Conservation (phyloP, 2,888 invertebrate species). For the Drosophila aldrichi region DNA sequence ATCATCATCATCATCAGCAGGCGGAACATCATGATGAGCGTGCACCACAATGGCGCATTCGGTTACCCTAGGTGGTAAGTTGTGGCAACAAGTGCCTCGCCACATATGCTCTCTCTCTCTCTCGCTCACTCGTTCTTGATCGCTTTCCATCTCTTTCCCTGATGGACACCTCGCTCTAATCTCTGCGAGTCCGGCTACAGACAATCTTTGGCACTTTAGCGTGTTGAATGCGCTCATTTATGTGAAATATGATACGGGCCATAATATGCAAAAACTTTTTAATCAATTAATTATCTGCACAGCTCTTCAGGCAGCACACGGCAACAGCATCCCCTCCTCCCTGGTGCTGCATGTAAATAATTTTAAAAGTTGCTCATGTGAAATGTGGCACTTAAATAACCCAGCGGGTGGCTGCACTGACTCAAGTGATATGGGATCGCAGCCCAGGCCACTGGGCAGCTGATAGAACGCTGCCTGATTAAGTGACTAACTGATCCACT, state of each 20-base stretch:
- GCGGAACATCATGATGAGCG: slow-evolving; percentile 49
- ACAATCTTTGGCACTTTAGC: slow-evolving; percentile 79
- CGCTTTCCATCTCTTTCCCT: slow-evolving; percentile 16
- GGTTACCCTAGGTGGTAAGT: slow-evolving; percentile 78
- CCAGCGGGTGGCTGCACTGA: slow-evolving; percentile 64
- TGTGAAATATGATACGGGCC: slow-evolving; percentile 83
- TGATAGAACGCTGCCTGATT: slow-evolving; percentile 25
- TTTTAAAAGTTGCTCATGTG: slow-evolving; percentile 78
- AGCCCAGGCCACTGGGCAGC: slow-evolving; percentile 18
- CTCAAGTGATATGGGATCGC: slow-evolving; percentile 38
- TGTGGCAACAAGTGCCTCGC: slow-evolving; percentile 77
- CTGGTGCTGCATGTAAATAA: slow-evolving; percentile 72
- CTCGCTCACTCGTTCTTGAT: background rate
- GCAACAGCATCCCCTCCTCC: slow-evolving; percentile 22
- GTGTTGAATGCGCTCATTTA: slow-evolving; percentile 81
- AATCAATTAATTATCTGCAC: slow-evolving; percentile 83
- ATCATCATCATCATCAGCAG: slow-evolving; percentile 35
- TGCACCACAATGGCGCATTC: slow-evolving; percentile 44
- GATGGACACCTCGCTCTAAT: slow-evolving; percentile 48
- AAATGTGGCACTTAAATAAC: slow-evolving; percentile 79
- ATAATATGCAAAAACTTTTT: slow-evolving; percentile 82
- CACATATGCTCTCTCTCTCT: slow-evolving; percentile 26
- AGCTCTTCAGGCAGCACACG: slow-evolving; percentile 42
- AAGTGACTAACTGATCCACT: slow-evolving; percentile 32
- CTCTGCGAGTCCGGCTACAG: slow-evolving; percentile 44